Conservation (phyloP, 1,140 invertebrate genomes). For the Meloidogyne floridensis region DNA sequence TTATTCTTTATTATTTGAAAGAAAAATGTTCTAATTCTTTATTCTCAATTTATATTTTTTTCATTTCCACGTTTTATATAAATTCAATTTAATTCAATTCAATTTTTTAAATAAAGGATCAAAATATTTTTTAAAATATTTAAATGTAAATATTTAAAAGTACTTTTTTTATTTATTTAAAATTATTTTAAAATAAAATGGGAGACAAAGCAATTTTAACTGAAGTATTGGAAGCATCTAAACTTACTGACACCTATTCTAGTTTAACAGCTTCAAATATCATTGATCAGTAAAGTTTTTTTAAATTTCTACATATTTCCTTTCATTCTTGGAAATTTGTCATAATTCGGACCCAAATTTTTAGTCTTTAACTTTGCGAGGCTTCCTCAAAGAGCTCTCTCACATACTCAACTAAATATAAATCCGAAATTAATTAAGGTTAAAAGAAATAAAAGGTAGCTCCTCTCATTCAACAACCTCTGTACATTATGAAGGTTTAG, state of each 20-base stretch:
- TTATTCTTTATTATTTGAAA: too few relatives aligned
- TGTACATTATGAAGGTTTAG: slow-evolving; percentile 51
- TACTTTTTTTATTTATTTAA: too few relatives aligned
- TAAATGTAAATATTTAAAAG: too few relatives aligned
- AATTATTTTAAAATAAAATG: slow-evolving; percentile 34
- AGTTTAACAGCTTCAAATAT: slow-evolving; percentile 57
- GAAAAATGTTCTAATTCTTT: too few relatives aligned
- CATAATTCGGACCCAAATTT: neutral
- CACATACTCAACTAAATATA: neutral
- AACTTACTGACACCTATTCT: slow-evolving; percentile 60
- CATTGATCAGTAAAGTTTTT: slow-evolving; percentile 55
- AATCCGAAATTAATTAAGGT: neutral
- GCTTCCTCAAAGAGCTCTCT: too few relatives aligned
- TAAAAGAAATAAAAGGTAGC: neutral
- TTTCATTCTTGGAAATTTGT: slow-evolving; percentile 1
- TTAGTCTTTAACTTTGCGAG: neutral
- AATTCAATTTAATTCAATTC: too few relatives aligned
- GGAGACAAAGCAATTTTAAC: slow-evolving; percentile 62
- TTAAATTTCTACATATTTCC: neutral
- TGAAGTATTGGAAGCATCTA: slow-evolving; percentile 61
- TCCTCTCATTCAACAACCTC: neutral
- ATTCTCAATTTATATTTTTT: too few relatives aligned
- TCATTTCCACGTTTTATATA: too few relatives aligned
- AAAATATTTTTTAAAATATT: too few relatives aligned
- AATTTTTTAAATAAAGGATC: too few relatives aligned